phyloP scores from a whole-genome alignment of 1,140 invertebrate species.

The Antheraea mylitta region DNA sequence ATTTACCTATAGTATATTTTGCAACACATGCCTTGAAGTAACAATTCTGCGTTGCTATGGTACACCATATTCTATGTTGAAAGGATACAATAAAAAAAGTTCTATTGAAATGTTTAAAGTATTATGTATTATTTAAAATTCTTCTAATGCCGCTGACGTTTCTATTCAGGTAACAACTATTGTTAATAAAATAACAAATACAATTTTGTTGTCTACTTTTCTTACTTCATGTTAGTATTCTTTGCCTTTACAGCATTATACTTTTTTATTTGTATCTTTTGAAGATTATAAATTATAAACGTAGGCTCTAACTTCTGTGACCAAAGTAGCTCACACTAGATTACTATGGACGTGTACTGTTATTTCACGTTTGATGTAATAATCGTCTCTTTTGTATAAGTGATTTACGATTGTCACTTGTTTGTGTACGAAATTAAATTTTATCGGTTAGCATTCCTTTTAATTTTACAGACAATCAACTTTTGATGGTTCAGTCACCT shows the following conservation, averaged over 20 bases:
- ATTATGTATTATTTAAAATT: not conserved
- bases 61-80: no score
- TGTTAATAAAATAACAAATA: not conserved
- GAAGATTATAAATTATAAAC: not conserved
- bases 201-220: not conserved
- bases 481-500: constrained; percentile 4
- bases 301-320: not conserved
- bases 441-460: not conserved
- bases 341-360: no score
- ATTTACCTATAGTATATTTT: no score
- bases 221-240: not conserved
- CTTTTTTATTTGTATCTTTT: not conserved
- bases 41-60: no score
- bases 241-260: not conserved
- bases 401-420: not conserved
- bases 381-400: not conserved
- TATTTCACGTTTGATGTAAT: not conserved
- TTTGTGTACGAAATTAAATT: not conserved
- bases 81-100: no score
- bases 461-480: constrained; percentile 1
- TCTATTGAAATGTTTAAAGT: not conserved
- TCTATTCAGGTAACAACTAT: not conserved
- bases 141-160: not conserved
- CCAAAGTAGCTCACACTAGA: not conserved
- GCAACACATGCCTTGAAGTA: no score